Evolutionary conservation across 37 sponge, comb jelly and placozoan genomes (phyloP), one percentile per base, ranked within the genome.

Genomic region (Ephydatia muelleri): DNA sequence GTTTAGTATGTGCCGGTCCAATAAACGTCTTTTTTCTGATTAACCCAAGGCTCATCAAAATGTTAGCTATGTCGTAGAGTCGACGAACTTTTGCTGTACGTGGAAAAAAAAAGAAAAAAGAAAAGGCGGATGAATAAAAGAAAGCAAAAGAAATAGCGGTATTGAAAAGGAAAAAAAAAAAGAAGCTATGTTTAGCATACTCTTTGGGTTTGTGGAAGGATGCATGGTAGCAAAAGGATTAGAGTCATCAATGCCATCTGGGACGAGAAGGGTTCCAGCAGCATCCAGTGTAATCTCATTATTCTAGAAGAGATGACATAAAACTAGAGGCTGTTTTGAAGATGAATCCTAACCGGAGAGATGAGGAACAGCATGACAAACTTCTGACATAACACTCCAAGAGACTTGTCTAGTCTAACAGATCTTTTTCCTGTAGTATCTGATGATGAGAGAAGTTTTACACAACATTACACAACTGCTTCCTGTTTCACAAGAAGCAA

Each of bases 41-140:
- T 16, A 96, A 80, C 2, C 82, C 88, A 77, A 96, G 82, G 37
- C 94, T 96, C 37, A 92, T 82, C 29, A 96, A 85, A 23, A 96
- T 88, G 75, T 96, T 96, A 73, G 97, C 94, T 65, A 96, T 94
- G 85, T 96, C 97, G 75, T 96, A 96, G 71, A 96, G 85, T 43
- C 97, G 67, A n/a, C 97, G 84, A 27, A 96, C 97, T 78, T 96
- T 96, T n/a, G 92, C 95, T 91, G 81, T 28, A 64, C 11, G 64
- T 3, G 68, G 12, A 38, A 21, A 40, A 5, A 40, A 3, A 40
- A 14, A 36, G 16, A 32, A 72, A 72, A 72, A 72, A 5, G 39
- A 23, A 26, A 37, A 26, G 39, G 13, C n/a, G 36, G 39, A 68
- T 23, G 33, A 68, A 23, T 31, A 5, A 38, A 65, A 29, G 3